phyloP scores from a whole-genome alignment of 1,140 invertebrate species.

The Luehdorfia chinensis region DNA sequence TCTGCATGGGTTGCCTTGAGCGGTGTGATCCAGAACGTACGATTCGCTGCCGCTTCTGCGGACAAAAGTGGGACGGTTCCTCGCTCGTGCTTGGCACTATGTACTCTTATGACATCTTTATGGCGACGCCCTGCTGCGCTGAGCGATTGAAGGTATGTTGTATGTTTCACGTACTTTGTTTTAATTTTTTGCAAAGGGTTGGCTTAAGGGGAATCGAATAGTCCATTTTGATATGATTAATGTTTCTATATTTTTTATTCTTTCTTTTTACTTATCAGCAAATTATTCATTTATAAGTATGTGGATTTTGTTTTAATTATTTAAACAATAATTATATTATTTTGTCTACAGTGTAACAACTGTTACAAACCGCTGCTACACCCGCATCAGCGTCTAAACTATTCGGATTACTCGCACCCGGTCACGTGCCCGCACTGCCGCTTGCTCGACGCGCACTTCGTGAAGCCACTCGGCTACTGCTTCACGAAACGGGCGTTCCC shows the following conservation, averaged over 20 bases:
- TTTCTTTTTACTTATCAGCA: no score
- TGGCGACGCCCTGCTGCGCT: conserved; percentile 96
- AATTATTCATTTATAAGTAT: no score
- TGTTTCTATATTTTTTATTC: no score
- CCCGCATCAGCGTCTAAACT: conserved; percentile 91
- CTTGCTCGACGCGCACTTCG: conserved; percentile 94
- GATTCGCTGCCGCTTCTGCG: conserved; percentile 89
- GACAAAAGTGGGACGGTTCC: conserved; percentile 93
- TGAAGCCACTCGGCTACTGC: conserved; percentile 90
- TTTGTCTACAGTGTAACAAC: conserved; percentile 87
- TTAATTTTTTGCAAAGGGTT: no score
- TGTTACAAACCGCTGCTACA: conserved; percentile 92
- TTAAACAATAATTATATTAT: conserved; percentile 12
- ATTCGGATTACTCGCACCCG: conserved; percentile 96
- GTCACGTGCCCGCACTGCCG: conserved; percentile 95
- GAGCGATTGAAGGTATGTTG: conserved; percentile 90
- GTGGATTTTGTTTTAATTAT: no score
- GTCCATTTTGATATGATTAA: no score
- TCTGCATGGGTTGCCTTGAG: conserved; percentile 95
- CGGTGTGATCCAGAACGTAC: conserved; percentile 85
- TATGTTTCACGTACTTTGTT: no score
- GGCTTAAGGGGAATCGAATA: no score
- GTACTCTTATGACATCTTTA: conserved; percentile 99
- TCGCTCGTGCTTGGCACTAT: conserved; percentile 96
- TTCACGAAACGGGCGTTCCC: conserved; percentile 85